Base-by-base conservation (phyloP, 1,140 invertebrate species). In the Neomicropteryx cornuta region DNA sequence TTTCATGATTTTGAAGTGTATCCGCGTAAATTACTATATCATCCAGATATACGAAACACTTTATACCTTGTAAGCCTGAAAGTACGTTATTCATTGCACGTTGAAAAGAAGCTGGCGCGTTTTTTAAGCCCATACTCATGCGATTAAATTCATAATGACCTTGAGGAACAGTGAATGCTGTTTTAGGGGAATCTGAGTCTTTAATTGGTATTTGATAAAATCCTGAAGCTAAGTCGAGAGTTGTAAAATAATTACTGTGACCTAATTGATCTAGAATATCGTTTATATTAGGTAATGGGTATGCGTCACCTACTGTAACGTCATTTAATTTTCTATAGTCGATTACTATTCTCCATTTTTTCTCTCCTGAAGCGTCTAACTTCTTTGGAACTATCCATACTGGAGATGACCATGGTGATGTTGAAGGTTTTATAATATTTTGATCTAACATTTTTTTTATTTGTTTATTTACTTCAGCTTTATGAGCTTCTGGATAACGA, bases 271-370 rank as follows among this genome's bases (percentile, higher is more conserved):
- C 53, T 18, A 59, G 32, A 13, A 57, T 53, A 29, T 50, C 46
- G 0, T 60, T 58, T 4, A 72, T 70, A n/a, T 61, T 51, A 4
- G 71, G 71, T 13, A 74, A 41, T 3, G 70, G 73, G 47, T 58
- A 74, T n/a, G 45, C 45, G 39, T 75, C 69, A 5, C 43, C 43
- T 20, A 53, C 30, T 8, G 58, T 60, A 2, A 58, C 39, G 4
- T 58, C 47, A 41, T 62, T 62, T 19, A 60, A 36, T 46, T 54
- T 51, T 4, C 61, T 39, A 42, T 55, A 65, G 38, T 63, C 58
- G 17, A 63, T 51, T 2, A 62, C 55, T 4, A 64, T 30, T 22
- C 61, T 33, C 51, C 48, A 63, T 49, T 63, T 62, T 36, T 48
- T 41, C 43, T 56, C 47, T 5, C 56, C 57, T 2, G 56, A 56